Percentiles rank a stretch among this genome's conserved stretches.
phyloP scores from a whole-genome alignment of 2,888 invertebrate species.

The Ctenicera cuprea region DNA sequence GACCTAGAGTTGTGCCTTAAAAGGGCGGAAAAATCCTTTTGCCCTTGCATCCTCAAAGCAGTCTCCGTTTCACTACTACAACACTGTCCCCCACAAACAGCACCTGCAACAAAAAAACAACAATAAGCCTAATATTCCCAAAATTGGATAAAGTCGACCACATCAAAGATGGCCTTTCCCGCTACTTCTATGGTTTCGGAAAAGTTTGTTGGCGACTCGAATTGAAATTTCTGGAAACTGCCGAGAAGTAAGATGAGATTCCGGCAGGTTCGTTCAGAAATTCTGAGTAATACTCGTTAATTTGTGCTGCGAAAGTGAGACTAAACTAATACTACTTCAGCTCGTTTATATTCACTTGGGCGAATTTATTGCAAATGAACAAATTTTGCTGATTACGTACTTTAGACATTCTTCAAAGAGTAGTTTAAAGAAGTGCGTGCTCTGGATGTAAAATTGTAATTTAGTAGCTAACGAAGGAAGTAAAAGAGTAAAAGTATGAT shows the following conservation, averaged over 20 bases:
- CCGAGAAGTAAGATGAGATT: not conserved
- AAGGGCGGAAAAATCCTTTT: slow-evolving; percentile 80
- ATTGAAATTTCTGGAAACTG: not conserved
- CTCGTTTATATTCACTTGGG: slow-evolving; percentile 17
- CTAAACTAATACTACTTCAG: slow-evolving; percentile 21
- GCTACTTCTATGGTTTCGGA: not conserved
- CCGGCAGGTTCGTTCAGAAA: not conserved
- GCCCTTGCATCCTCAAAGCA: slow-evolving; percentile 76
- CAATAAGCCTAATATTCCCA: slow-evolving; percentile 12
- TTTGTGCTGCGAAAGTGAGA: not conserved
- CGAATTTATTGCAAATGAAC: slow-evolving; percentile 17
- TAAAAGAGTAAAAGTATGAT: too few species aligned
- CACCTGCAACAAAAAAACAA: slow-evolving; percentile 72
- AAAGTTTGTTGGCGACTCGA: not conserved
- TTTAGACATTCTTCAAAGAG: not conserved
- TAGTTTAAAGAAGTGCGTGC: not conserved
- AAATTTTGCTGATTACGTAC: slow-evolving; percentile 14
- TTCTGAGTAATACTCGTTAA: slow-evolving; percentile 11
- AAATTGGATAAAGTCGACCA: not conserved
- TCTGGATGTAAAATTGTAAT: not conserved
- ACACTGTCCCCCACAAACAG: slow-evolving; percentile 80
- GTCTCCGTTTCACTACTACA: slow-evolving; percentile 81
- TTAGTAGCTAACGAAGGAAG: not conserved
- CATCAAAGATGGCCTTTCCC: not conserved
- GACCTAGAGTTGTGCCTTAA: slow-evolving; percentile 83